phyloP scores from a whole-genome alignment of 2,797 vertebrate species.

The Pteronotus mesoamericanus region DNA sequence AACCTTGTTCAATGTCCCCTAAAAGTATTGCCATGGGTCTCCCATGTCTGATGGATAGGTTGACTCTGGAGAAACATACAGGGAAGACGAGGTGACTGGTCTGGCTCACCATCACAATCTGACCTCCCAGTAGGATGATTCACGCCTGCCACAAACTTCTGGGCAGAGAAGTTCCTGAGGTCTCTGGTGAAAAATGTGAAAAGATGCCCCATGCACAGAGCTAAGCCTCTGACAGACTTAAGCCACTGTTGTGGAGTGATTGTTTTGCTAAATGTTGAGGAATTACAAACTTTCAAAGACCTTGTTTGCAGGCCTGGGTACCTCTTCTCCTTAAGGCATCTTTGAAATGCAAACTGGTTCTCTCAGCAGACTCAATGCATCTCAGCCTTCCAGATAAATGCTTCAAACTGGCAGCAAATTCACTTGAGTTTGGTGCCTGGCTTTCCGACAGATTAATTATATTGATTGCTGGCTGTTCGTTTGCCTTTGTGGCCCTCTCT shows the following conservation, averaged over 20 bases:
- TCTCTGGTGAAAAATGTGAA: not conserved
- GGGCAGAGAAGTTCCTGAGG: accelerated
- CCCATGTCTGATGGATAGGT: not conserved
- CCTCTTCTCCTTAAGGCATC: not conserved
- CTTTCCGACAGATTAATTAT: conserved; percentile 43
- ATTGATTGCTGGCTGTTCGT: not conserved
- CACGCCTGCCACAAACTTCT: accelerated
- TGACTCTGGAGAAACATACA: not conserved
- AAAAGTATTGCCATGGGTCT: not conserved
- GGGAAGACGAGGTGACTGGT: not conserved
- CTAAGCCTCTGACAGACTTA: not conserved
- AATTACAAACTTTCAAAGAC: conserved; percentile 43
- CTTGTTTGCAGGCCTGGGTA: not conserved
- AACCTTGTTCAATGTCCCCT: not conserved
- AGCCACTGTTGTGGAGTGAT: not conserved
- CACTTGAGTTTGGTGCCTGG: not conserved
- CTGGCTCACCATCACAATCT: not conserved
- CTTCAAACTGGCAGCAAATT: not conserved
- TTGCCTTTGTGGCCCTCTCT: not conserved
- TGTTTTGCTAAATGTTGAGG: conserved; percentile 26
- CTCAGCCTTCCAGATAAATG: conserved; percentile 37
- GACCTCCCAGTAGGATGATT: not conserved
- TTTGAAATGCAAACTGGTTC: conserved; percentile 63
- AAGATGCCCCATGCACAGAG: not conserved
- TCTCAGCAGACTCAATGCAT: not conserved